Evolutionary conservation across 2,113 vertebrate species (phyloP).

Genomic region (Canis aureus): DNA sequence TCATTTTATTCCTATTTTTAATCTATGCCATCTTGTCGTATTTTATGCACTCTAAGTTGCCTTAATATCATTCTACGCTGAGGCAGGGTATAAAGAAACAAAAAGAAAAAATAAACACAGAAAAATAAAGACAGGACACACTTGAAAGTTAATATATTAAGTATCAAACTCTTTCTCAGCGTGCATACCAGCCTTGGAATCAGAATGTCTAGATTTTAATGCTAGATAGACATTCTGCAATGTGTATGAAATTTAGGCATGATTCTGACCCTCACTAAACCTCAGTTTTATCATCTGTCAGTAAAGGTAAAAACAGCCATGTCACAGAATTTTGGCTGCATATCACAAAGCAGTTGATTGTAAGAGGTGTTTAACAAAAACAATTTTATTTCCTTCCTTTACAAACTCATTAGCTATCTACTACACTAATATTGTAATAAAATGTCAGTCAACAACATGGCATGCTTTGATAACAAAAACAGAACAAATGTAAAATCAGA

Average conservation of each 20-base stretch:
- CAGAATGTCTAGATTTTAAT: slow-evolving; percentile 21
- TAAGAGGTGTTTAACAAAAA: not conserved
- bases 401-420: not conserved
- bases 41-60: slow-evolving; percentile 55
- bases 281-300: not conserved
- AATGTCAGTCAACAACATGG: not conserved
- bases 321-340: not conserved
- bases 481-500: not conserved
- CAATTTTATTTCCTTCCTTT: not conserved
- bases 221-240: not conserved
- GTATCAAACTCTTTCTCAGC: not conserved
- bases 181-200: not conserved
- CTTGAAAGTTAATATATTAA: slow-evolving; percentile 14
- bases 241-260: slow-evolving; percentile 15
- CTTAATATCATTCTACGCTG: slow-evolving; percentile 47
- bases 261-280: not conserved
- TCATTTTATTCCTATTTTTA: slow-evolving; percentile 74
- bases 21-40: slow-evolving; percentile 77
- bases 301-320: not conserved
- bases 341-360: not conserved
- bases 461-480: slow-evolving; percentile 6
- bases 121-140: not conserved
- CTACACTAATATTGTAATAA: not conserved
- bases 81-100: slow-evolving; percentile 30
- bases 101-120: not conserved